Conservation (phyloP, 2,888 invertebrate species). For the Eustalomyia histrio region DNA sequence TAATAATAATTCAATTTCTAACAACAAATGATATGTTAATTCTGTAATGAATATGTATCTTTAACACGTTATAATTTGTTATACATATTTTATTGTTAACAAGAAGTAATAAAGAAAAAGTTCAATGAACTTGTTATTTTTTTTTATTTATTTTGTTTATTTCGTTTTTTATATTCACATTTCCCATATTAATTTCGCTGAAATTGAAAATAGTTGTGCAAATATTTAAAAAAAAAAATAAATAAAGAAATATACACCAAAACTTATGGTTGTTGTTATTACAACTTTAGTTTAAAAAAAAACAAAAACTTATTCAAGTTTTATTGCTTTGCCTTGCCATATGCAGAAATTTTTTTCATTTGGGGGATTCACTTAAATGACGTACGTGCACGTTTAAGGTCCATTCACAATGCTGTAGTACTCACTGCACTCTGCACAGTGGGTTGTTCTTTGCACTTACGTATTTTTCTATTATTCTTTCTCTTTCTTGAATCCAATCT, state of each 20-base stretch:
- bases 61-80: constrained; percentile 19
- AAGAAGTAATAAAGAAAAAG: not conserved
- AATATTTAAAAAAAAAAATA: not conserved
- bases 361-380: no score
- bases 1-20: no score
- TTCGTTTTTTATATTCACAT: constrained; percentile 22
- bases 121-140: constrained; percentile 17
- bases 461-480: no score
- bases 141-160: not conserved
- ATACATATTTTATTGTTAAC: constrained; percentile 11
- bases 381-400: no score
- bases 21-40: not conserved
- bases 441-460: no score
- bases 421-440: no score
- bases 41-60: not conserved
- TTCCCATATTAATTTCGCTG: constrained; percentile 54
- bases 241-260: constrained; percentile 13
- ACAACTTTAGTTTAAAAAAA: constrained; percentile 6
- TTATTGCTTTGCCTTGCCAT: not conserved
- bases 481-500: no score
- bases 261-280: not conserved
- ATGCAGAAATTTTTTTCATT: not conserved
- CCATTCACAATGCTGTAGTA: no score
- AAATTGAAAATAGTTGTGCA: constrained; percentile 31
- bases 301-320: constrained; percentile 18